phyloP scores from a whole-genome alignment of 2,797 vertebrate genomes.

The Liasis olivaceus region DNA sequence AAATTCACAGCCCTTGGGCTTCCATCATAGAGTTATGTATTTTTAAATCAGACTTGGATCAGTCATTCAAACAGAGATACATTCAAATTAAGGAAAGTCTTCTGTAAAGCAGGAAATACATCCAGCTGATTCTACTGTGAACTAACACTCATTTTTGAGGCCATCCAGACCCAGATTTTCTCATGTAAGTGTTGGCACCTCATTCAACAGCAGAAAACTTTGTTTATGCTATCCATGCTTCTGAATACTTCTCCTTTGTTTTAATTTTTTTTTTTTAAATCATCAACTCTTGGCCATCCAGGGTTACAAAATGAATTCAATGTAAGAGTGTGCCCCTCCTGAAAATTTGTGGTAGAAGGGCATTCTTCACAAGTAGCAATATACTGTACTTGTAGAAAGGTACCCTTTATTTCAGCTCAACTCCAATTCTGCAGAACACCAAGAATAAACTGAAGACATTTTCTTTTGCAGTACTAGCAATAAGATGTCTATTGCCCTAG shows the following conservation, averaged over 20 bases:
- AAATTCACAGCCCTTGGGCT: background rate
- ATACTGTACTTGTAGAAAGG: background rate
- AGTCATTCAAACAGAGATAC: background rate
- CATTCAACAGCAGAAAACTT: background rate
- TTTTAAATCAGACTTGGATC: background rate
- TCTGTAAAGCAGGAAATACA: background rate
- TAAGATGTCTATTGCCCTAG: background rate
- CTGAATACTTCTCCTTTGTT: background rate
- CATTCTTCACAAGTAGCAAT: background rate
- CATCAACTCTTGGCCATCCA: background rate
- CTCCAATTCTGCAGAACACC: background rate
- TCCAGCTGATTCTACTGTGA: background rate
- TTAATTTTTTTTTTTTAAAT: background rate
- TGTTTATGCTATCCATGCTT: background rate
- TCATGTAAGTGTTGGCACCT: background rate
- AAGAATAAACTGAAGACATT: background rate
- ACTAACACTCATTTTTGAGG: background rate
- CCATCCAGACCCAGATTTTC: background rate
- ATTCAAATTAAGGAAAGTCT: background rate
- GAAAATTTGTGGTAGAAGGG: background rate
- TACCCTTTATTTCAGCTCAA: background rate
- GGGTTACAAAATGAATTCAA: background rate
- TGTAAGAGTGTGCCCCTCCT: background rate
- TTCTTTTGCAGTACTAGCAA: background rate
- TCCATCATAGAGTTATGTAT: background rate